These are phyloP conservation scores for Choloepus hoffmanni DNA, from an alignment of 2,113 vertebrate species.

Conservation along the genomic window DNA sequence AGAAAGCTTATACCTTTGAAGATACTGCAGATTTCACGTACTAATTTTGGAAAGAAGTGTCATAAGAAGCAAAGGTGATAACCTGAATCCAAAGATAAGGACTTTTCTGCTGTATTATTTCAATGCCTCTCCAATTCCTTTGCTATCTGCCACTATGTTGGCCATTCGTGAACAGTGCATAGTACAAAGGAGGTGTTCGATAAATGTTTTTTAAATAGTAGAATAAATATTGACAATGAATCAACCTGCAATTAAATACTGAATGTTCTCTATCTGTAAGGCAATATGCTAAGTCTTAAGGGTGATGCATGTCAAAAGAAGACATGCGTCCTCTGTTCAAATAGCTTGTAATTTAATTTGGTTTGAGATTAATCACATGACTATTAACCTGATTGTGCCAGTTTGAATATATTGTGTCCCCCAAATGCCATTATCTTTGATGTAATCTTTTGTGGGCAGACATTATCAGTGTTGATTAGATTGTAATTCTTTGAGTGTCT, in stretches of 20 bases:
- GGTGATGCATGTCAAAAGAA: background rate
- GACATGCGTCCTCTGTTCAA: background rate
- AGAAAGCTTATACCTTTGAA: slow-evolving; percentile 1
- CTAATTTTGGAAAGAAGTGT: background rate
- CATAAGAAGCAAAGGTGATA: background rate
- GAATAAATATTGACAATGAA: background rate
- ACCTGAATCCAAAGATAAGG: slow-evolving; percentile 10
- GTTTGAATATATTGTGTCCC: no score
- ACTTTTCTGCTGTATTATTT: background rate
- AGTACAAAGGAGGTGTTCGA: background rate
- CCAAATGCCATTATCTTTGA: no score
- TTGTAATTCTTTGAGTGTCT: no score
- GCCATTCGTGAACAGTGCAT: background rate
- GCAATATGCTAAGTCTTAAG: background rate
- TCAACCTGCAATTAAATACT: background rate
- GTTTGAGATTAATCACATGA: background rate
- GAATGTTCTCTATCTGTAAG: background rate
- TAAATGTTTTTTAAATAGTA: background rate
- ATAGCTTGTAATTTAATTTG: background rate
- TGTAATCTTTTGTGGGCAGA: no score
- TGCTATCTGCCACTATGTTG: background rate
- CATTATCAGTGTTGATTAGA: no score
- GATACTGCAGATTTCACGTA: background rate
- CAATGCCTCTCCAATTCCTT: background rate
- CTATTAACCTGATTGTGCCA: background rate